Evolutionary conservation across 2,888 invertebrate genomes (phyloP), one percentile per base, ranked within the genome.

Genomic region (Abrostola tripartita): DNA sequence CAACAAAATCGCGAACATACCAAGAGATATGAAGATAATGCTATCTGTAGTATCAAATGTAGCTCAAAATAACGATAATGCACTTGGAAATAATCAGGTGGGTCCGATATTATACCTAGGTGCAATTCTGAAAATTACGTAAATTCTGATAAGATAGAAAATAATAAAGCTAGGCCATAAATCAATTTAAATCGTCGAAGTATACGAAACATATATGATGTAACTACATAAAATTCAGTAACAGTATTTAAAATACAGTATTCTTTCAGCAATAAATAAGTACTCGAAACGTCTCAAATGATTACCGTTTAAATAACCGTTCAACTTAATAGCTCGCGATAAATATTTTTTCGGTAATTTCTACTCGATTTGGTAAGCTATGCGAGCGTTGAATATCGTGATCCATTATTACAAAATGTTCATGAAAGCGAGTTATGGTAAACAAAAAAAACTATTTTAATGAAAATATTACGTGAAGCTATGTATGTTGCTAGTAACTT

Each of bases 51-150:
- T 76, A 75, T 76, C 79, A 52, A 12, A 59, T 58, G 52, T 7
- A 59, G 49, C 52, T 59, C 64, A 61, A 65, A 60, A 57, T 61
- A 49, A 60, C 58, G 79, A 79, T 79, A 79, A 68, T 79, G 77
- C 76, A 79, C 68, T 76, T 66, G 24, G 11, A 35, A 44, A n/a
- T 72, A 60, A 79, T 76, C 77, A 58, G 47, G 37, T 52, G 52
- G 14, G 38, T 49, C 44, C 11, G 53, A 58, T 74, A 24, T 2
- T 24, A 24, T 24, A 60, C 42, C 12, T 24, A 12, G n/a, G 6
- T 10, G 4, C 56, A 54, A 61, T 60, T 70, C 50, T 60, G 10
- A 40, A 63, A 64, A 50, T 52, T 61, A 67, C 55, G 52, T 72
- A 49, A 58, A 37, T 36, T 10, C 37, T 9, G 60, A 75, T 75